A percentile compares a stretch with the other conserved stretches of the same genome.
Evolutionary conservation across 2,113 vertebrate genomes (phyloP).

Genomic region (Sceloporus tristichus): DNA sequence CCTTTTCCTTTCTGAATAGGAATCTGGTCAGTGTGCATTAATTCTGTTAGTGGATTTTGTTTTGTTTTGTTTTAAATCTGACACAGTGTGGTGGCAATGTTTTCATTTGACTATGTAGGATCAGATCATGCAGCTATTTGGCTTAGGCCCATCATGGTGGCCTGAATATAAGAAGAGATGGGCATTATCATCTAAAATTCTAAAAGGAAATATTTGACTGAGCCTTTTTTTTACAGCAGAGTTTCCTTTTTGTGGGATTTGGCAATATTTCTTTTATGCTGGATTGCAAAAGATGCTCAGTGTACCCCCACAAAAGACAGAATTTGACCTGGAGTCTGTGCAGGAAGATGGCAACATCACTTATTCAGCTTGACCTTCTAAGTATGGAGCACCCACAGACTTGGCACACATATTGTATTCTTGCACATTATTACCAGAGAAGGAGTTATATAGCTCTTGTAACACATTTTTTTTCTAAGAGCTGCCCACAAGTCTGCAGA

Average conservation of each 20-base stretch:
- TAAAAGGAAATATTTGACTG: neutral
- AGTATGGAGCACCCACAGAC: neutral
- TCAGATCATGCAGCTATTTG: neutral
- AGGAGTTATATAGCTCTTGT: neutral
- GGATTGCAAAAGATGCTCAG: neutral
- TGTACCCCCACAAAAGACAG: neutral
- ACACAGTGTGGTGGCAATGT: neutral
- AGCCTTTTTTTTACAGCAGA: neutral
- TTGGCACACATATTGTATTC: neutral
- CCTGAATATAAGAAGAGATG: neutral
- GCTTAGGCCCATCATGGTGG: neutral
- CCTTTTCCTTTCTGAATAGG: neutral
- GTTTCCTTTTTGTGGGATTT: no score
- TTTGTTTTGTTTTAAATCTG: neutral
- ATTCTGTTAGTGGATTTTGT: neutral
- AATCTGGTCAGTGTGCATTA: neutral
- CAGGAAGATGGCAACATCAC: neutral
- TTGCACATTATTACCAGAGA: constrained; percentile 12
- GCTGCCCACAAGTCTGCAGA: constrained; percentile 16
- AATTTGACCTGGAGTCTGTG: constrained; percentile 12
- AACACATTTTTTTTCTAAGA: neutral
- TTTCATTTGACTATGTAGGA: neutral
- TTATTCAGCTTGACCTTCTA: constrained; percentile 11
- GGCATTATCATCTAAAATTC: neutral
- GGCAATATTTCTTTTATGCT: neutral